phyloP scores from a whole-genome alignment of 2,113 vertebrate species.

The Brienomyrus longianalis region DNA sequence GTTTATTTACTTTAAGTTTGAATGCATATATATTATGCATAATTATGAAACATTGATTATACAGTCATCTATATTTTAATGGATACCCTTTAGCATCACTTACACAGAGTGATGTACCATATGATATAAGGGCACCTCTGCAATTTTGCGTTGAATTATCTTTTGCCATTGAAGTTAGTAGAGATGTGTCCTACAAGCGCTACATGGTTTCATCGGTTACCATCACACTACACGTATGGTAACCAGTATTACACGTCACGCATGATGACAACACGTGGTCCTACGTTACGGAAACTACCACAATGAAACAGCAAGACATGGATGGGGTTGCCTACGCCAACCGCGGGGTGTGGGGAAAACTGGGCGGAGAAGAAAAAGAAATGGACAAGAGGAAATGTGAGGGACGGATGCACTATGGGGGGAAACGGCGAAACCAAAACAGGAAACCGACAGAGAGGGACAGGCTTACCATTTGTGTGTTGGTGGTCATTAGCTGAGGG shows the following conservation, averaged over 20 bases:
- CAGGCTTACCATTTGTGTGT: conserved; percentile 95
- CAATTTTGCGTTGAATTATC: not conserved
- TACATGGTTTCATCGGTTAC: not conserved
- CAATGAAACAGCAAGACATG: conserved; percentile 21
- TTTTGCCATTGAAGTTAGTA: conserved; percentile 35
- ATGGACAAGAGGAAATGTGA: not conserved
- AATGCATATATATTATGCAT: not conserved
- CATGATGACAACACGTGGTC: conserved; percentile 27
- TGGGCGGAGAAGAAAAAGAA: not conserved
- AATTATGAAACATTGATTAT: conserved; percentile 26
- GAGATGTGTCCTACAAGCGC: not conserved
- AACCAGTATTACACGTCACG: conserved; percentile 15
- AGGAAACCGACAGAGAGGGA: conserved; percentile 54
- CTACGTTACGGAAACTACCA: conserved; percentile 29
- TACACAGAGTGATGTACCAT: not conserved
- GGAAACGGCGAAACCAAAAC: conserved; percentile 36
- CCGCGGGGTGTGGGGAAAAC: not conserved
- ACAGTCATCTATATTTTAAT: conserved; percentile 21
- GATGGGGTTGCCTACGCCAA: not conserved
- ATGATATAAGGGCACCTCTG: conserved; percentile 5
- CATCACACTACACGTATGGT: not conserved
- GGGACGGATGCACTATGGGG: conserved; percentile 65
- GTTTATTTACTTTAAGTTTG: not conserved
- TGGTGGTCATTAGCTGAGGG: conserved; percentile 94
- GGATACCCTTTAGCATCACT: not conserved